phyloP scores from a whole-genome alignment of 1,140 invertebrate genomes.

The Spodoptera frugiperda region DNA sequence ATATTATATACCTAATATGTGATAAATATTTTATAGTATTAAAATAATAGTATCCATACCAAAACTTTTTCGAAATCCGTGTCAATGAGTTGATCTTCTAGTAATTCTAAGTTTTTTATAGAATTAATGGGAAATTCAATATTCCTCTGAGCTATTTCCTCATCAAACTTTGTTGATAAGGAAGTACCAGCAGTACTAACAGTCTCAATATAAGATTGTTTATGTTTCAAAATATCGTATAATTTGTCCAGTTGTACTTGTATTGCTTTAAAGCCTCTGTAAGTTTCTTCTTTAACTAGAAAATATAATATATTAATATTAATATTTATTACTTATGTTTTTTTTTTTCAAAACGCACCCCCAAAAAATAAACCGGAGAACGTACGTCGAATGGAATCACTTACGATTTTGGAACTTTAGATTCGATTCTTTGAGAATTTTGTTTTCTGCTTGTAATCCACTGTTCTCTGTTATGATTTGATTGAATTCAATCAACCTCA shows the following conservation, averaged over 20 bases:
- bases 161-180: slow-evolving; percentile 6
- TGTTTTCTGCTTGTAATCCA: too few relatives aligned
- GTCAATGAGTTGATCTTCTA: slow-evolving; percentile 8
- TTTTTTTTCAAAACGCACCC: too few relatives aligned
- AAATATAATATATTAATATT: too few relatives aligned
- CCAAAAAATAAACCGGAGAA: too few relatives aligned
- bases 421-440: too few relatives aligned
- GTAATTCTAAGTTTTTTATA: slow-evolving; percentile 10
- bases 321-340: too few relatives aligned
- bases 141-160: slow-evolving; percentile 6
- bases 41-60: slow-evolving; percentile 5
- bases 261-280: slow-evolving; percentile 6
- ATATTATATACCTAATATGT: not conserved
- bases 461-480: too few relatives aligned
- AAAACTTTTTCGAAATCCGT: slow-evolving; percentile 4
- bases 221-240: slow-evolving; percentile 7
- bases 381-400: too few relatives aligned
- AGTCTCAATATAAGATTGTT: slow-evolving; percentile 12
- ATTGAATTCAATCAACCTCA: too few relatives aligned
- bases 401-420: too few relatives aligned
- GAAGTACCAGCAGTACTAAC: slow-evolving; percentile 10
- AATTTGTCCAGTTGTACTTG: slow-evolving; percentile 6
- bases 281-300: too few relatives aligned
- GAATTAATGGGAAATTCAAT: slow-evolving; percentile 6
- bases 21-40: slow-evolving; percentile 8